phyloP scores from a whole-genome alignment of 2,113 vertebrate species.

The Phasianus colchicus region DNA sequence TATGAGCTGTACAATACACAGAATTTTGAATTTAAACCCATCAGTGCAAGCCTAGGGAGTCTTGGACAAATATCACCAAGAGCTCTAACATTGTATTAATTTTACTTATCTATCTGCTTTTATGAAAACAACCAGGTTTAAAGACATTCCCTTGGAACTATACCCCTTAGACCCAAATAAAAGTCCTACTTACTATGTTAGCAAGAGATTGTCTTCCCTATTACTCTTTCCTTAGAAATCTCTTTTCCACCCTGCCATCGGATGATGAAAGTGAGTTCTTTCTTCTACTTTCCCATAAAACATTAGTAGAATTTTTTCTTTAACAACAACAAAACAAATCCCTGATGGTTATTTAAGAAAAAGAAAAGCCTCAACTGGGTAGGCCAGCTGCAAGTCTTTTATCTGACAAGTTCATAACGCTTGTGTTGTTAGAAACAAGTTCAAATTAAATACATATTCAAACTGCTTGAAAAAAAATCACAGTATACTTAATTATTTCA shows the following conservation, averaged over 20 bases:
- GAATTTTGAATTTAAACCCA: neutral
- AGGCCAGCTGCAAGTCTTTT: neutral
- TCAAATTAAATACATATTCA: neutral
- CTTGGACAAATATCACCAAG: neutral
- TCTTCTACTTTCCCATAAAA: neutral
- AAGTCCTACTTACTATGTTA: neutral
- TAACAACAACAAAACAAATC: neutral
- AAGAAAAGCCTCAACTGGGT: neutral
- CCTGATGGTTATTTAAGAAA: neutral
- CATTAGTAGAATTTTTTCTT: neutral
- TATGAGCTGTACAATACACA: neutral
- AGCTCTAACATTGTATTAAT: neutral
- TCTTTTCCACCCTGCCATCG: neutral
- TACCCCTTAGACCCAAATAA: neutral
- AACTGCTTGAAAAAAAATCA: neutral
- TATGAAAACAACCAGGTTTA: neutral
- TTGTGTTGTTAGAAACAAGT: neutral
- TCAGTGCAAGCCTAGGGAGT: neutral
- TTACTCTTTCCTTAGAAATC: neutral
- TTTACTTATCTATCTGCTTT: neutral
- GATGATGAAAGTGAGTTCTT: neutral
- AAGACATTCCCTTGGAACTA: neutral
- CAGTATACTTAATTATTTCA: neutral
- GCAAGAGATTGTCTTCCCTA: neutral
- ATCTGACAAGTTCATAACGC: neutral